Base-by-base conservation (phyloP, 1,140 invertebrate species). In the Thaumetopoea pityocampa region DNA sequence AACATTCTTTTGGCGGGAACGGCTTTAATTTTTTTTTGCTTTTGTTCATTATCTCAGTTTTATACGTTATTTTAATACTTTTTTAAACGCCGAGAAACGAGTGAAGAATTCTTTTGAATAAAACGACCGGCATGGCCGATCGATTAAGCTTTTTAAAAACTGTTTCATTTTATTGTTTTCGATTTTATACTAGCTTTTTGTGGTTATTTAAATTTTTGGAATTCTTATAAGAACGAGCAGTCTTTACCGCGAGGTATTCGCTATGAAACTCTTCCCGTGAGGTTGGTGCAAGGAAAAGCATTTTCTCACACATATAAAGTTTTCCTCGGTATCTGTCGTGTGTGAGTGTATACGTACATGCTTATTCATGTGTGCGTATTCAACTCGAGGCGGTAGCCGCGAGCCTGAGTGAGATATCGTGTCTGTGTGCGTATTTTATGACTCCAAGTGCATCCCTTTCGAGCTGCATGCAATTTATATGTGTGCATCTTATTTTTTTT, bases 241-340 rank as follows among this genome's bases (percentile, higher is more conserved):
- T 83, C 77, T 84, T 84, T 84, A 84, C 80, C 80, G 80, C 80
- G 80, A 84, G 80, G 80, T 84, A 81, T 84, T 78, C 80, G 80
- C 80, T 84, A 70, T 84, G 77, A 76, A 84, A 84, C 80, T 84
- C 80, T 84, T 79, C 71, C 77, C 77, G 76, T 79, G 73, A 78
- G 76, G 67, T 83, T 79, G 79, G 59, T 78, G 79, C 80, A 84
- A 84, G 77, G 80, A 84, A 84, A 84, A 84, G 80, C 80, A 84
- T 84, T 83, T 78, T 68, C 61, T 55, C 69, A 84, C 78, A 84
- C 80, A 84, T 77, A 45, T 53, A 84, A 67, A 59, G 61, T 70
- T 84, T 84, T 84, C 80, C 81, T 84, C 60, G 53, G 53, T 15
- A 29, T 45, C 17, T 16, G 34, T 14, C 35, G 54, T 68, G 71